Conservation (phyloP, 1,140 invertebrate species). For the Hylyphantes graminicola region DNA sequence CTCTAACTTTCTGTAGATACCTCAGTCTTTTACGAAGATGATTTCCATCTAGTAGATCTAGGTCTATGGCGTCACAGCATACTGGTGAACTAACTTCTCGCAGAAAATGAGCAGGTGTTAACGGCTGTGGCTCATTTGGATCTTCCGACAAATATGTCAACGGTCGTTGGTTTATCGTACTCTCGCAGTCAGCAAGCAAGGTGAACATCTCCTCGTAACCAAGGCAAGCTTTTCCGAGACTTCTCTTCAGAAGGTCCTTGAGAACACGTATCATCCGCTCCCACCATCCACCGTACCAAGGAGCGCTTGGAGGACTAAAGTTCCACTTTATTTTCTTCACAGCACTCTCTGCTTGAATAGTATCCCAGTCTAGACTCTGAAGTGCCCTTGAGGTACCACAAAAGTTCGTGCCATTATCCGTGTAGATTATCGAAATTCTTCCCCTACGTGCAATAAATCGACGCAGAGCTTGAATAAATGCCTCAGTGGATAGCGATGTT, state of each 20-base stretch:
- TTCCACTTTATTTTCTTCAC: conserved; percentile 8
- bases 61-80: not conserved
- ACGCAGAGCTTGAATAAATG: conserved; percentile 66
- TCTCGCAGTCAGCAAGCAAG: not conserved
- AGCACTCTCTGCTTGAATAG: conserved; percentile 11
- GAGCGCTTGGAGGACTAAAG: conserved; percentile 12
- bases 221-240: not conserved
- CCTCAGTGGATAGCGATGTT: conserved; percentile 65
- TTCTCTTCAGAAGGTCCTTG: conserved; percentile 29
- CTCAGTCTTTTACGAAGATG: conserved; percentile 23
- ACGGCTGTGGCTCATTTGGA: not conserved
- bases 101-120: conserved; percentile 1
- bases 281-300: conserved; percentile 22
- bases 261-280: conserved; percentile 17
- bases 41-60: conserved; percentile 26
- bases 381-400: conserved; percentile 60
- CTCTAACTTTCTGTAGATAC: conserved; percentile 1
- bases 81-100: not conserved
- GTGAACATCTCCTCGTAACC: conserved; percentile 19
- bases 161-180: conserved; percentile 4
- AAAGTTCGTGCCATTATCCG: conserved; percentile 69
- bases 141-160: not conserved
- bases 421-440: conserved; percentile 63
- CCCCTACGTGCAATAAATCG: conserved; percentile 67
- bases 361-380: conserved; percentile 16